phyloP scores from a whole-genome alignment of 2,888 invertebrate species.

The Tipula unca region DNA sequence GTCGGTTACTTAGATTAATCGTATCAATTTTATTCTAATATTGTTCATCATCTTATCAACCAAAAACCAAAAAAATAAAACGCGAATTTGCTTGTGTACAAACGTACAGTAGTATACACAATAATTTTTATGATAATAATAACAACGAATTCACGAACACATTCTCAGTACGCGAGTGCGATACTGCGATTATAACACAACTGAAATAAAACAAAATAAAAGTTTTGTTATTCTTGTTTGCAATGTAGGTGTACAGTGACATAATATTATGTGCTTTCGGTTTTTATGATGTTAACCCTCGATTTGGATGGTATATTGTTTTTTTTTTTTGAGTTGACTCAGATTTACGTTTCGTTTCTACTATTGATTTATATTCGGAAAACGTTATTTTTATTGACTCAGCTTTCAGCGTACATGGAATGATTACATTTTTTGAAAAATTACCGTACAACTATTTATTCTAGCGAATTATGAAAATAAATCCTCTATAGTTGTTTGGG shows the following conservation, averaged over 20 bases:
- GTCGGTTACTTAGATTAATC: not conserved
- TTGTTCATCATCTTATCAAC: not conserved
- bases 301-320: not conserved
- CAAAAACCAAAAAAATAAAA: not conserved
- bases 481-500: too few relatives aligned
- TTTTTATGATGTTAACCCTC: not conserved
- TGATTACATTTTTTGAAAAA: too few relatives aligned
- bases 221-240: not conserved
- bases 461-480: too few relatives aligned
- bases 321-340: not conserved
- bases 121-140: not conserved
- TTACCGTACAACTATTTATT: too few relatives aligned
- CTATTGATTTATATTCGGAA: not conserved
- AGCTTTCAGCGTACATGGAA: too few relatives aligned
- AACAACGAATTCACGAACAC: not conserved
- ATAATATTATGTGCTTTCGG: not conserved
- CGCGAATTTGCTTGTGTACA: not conserved
- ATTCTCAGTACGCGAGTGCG: not conserved
- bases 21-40: not conserved
- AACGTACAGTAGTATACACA: not conserved
- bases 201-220: not conserved
- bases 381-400: too few relatives aligned
- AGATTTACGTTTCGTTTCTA: not conserved
- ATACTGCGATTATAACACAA: not conserved
- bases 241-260: not conserved